phyloP scores from a whole-genome alignment of 2,888 invertebrate species.

The Vandiemenella viatica region DNA sequence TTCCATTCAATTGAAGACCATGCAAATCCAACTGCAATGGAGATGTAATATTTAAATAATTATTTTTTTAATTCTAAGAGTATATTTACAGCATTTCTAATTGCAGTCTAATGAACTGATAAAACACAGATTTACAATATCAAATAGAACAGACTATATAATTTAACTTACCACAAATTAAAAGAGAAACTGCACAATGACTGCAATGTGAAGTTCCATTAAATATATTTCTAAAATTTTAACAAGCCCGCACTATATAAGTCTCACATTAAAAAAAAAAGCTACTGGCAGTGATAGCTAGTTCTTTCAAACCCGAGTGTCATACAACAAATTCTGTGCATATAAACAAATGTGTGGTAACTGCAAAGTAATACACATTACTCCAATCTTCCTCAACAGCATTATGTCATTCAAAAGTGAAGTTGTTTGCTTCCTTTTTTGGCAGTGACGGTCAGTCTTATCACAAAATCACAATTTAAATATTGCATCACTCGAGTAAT shows the following conservation, averaged over 20 bases:
- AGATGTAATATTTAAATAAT: background rate
- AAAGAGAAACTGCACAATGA: background rate
- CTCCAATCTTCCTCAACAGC: background rate
- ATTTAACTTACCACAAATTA: background rate
- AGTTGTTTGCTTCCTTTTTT: conserved; percentile 19
- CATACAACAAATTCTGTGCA: background rate
- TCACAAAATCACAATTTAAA: conserved; percentile 20
- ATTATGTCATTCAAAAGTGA: background rate
- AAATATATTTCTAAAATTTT: conserved; percentile 2
- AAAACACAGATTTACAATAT: background rate
- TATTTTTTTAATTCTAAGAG: background rate
- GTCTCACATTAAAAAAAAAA: background rate
- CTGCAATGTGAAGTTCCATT: background rate
- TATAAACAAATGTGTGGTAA: background rate
- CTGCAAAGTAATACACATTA: background rate
- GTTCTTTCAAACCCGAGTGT: background rate
- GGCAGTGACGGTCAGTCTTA: conserved; percentile 27
- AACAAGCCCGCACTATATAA: conserved; percentile 1
- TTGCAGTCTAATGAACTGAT: conserved; percentile 1
- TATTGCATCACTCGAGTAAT: conserved; percentile 9
- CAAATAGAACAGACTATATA: background rate
- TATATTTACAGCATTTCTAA: background rate
- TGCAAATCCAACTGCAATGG: no score
- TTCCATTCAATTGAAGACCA: background rate
- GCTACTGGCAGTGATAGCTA: conserved; percentile 3